Evolutionary conservation across 2,113 vertebrate species (phyloP).

Genomic region (Onychorhynchus coronatus): DNA sequence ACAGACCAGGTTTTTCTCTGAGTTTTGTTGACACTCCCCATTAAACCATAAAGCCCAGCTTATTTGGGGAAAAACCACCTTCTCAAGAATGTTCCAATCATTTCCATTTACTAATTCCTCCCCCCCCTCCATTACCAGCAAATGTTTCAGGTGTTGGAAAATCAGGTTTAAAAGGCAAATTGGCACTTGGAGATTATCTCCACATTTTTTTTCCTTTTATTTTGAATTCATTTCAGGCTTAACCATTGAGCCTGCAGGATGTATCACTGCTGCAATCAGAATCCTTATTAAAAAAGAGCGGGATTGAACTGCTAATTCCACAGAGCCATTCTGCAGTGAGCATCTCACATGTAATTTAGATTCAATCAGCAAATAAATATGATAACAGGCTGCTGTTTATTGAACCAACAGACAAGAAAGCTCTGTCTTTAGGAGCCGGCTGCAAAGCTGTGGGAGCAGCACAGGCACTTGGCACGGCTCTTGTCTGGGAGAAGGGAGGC

Average conservation of each 20-base stretch:
- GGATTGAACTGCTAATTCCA: constrained; percentile 19
- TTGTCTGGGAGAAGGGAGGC: not conserved
- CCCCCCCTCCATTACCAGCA: not conserved
- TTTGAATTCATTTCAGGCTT: not conserved
- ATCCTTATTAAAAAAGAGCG: not conserved
- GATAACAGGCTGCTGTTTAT: not conserved
- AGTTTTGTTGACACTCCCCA: not conserved
- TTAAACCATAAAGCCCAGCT: not conserved
- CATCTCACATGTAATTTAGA: not conserved
- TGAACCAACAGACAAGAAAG: not conserved
- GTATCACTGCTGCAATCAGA: not conserved
- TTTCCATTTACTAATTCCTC: not conserved
- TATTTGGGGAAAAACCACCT: not conserved
- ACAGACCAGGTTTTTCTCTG: not conserved
- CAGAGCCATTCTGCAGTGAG: not conserved
- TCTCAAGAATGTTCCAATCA: not conserved
- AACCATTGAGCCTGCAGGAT: not conserved
- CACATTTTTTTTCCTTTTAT: not conserved
- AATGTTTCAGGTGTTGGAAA: not conserved
- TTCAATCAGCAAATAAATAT: constrained; percentile 27
- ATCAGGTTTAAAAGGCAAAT: constrained; percentile 13
- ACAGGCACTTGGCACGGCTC: not conserved
- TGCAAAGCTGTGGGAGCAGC: not conserved
- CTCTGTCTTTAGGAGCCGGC: not conserved
- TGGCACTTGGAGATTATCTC: not conserved